A percentile compares a stretch with the other conserved stretches of the same genome.
phyloP scores from a whole-genome alignment of 1,140 invertebrate genomes.

The Phymorhynchus buccinoides region DNA sequence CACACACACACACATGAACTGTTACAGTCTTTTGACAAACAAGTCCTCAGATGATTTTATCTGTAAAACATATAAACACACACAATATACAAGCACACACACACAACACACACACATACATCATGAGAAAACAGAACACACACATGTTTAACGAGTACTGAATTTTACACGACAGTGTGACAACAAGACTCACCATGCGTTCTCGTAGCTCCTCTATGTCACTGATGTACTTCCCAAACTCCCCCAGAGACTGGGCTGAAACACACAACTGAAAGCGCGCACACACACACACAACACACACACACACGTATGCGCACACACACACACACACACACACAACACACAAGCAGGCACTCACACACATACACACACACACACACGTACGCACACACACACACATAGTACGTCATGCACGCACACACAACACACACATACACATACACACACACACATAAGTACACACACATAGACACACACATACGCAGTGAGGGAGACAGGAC shows the following conservation, averaged over 20 bases:
- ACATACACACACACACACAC: conserved; percentile 7
- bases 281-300: neutral
- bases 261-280: conserved; percentile 31
- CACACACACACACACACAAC: neutral
- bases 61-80: conserved; percentile 75
- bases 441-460: no score
- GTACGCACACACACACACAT: neutral
- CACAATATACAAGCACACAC: neutral
- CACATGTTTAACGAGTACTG: no score
- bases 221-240: conserved; percentile 91
- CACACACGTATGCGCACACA: neutral
- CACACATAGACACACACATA: no score
- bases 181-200: conserved; percentile 83
- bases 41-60: conserved; percentile 90
- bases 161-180: no score
- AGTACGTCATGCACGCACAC: neutral
- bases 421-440: neutral
- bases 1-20: no score
- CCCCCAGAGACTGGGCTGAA: conserved; percentile 86
- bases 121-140: neutral
- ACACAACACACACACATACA: no score
- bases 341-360: neutral
- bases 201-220: conserved; percentile 95
- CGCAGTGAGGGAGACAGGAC: no score
- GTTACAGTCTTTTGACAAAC: conserved; percentile 92